Base-by-base conservation (phyloP, 2,113 vertebrate species). In the Trogon melanurus region DNA sequence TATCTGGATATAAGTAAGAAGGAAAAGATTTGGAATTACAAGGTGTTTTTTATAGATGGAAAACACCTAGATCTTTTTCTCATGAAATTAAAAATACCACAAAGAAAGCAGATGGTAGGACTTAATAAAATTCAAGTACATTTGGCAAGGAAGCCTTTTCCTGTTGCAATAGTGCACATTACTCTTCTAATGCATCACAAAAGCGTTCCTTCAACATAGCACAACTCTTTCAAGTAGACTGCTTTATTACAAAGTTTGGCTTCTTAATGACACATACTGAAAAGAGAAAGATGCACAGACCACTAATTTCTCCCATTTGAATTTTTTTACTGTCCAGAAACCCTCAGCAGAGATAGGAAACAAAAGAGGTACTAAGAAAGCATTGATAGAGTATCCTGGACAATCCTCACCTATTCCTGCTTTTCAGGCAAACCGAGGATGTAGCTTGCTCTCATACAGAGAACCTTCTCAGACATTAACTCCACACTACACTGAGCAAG, bases 121-220 rank as follows among this genome's bases (percentile, higher is more conserved):
- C 89, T 87, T 85, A 97, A 95, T 89, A 95, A 94, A 95, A 92
- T 79, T 70, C 66, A 74, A 93, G 86, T 73, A 51, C 66, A 70
- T 89, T 95, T 92, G 90, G 83, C 95, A 92, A 71, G 20, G 32
- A 91, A 90, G 60, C 44, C 60, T 85, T 21, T 91, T 79, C 51
- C 73, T 86, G 9, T 78, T 95, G 86, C 93, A 91, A 45, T 9
- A 69, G 58, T 12, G 47, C 57, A 73, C 4, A 3, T 22, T 87
- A 56, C 58, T 62, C 74, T 93, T 64, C 32, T 80, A 92, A 78
- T 16, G 48, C 74, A 57, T 38, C 64, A 74, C 66, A 70, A 41
- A 83, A 88, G 38, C 2, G 27, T 32, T 47, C 54, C 64, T 81
- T 79, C 66, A 67, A 53, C 48, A 58, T 5, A 69, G 57, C 69